Base-by-base conservation (phyloP, 1,140 invertebrate species). In the Drosophila tsacasi region DNA sequence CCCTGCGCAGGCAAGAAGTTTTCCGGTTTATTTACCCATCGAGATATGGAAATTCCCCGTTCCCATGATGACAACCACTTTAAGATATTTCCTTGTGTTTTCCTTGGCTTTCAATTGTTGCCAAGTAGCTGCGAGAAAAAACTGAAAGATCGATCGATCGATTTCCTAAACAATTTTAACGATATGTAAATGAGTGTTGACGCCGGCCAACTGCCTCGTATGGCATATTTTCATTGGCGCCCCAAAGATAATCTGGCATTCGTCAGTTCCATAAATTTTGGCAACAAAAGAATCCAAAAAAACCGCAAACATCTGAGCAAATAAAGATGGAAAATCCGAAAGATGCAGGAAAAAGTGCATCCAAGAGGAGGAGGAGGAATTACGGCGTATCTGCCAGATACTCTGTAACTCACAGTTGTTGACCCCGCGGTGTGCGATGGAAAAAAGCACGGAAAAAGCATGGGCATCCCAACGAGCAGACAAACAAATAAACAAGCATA, bases 171-270 rank as follows among this genome's bases (percentile, higher is more conserved):
- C 69, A 57, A 66, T 73, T 73, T 76, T 67, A 73, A 79, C 67
- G 71, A 89, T 82, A 81, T 81, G 65, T 83, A 83, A 89, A 89
- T 87, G 76, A 80, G 76, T 73, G 60, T 32, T 42, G 46, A 59
- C 37, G 63, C 39, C 60, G 54, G 63, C 67, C 67, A 71, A 71
- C 67, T 71, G 69, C 60, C 44, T 32, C 58, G 50, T 58, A 63
- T 72, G 81, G 67, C 49, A 80, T 83, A 80, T 86, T 87, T 86
- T 82, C 64, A 74, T 83, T 87, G 72, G 72, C 80, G 76, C 83
- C 76, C 81, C 76, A 72, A 80, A 89, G 84, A 89, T 87, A 89
- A 81, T 87, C 85, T 89, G 78, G 77, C 81, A 89, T 81, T 89
- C 74, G 69, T 89, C 84, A 83, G 74, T 54, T 49, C 47, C 77